Evolutionary conservation across 2,113 vertebrate species (phyloP).

Genomic region (Paralichthys olivaceus): DNA sequence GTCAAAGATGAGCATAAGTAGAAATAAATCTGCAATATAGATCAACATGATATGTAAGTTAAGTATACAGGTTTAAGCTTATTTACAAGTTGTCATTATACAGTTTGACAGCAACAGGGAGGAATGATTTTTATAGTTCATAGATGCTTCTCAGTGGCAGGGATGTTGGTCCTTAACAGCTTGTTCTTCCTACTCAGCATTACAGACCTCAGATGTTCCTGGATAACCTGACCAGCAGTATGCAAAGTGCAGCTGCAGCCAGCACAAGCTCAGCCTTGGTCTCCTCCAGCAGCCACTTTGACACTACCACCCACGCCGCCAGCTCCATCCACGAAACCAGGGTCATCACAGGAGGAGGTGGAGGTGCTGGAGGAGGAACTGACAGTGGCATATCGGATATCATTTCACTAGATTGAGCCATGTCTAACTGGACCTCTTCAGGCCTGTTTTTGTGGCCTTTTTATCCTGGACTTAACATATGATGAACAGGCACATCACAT

Average conservation of each 20-base stretch:
- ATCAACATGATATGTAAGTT: no score
- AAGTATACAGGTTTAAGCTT: no score
- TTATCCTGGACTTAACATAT: neutral
- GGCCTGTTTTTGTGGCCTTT: constrained; percentile 23
- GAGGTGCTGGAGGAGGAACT: constrained; percentile 33
- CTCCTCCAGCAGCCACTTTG: constrained; percentile 85
- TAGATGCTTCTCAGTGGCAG: no score
- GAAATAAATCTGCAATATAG: no score
- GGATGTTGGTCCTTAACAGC: neutral
- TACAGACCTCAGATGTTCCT: constrained; percentile 97
- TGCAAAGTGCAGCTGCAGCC: constrained; percentile 84
- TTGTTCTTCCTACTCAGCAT: constrained; percentile 80
- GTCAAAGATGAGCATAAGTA: no score
- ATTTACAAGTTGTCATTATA: no score
- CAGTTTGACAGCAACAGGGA: no score
- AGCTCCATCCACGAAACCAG: constrained; percentile 86
- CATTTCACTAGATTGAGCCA: constrained; percentile 91
- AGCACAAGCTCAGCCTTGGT: constrained; percentile 86
- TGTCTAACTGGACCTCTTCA: constrained; percentile 16
- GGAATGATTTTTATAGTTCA: no score
- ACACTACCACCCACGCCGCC: constrained; percentile 78
- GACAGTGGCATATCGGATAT: constrained; percentile 86
- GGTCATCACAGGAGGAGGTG: constrained; percentile 84
- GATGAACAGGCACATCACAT: neutral
- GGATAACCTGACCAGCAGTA: constrained; percentile 91